Conservation (phyloP, 2,888 invertebrate genomes). For the Julus scandinavius region DNA sequence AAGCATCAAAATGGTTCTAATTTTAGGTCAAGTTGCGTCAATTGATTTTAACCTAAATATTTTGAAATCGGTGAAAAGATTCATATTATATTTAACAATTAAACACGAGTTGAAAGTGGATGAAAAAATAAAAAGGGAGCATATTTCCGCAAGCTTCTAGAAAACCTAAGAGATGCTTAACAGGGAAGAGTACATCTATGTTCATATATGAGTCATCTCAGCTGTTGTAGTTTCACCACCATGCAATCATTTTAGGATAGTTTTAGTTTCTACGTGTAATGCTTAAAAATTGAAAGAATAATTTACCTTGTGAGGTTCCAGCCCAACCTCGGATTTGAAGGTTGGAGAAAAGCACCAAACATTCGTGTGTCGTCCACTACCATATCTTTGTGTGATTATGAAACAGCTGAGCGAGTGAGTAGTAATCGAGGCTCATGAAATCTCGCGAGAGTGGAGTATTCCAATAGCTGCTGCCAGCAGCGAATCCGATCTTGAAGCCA, state of each 20-base stretch:
- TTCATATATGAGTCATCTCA: background rate
- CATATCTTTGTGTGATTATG: conserved; percentile 32
- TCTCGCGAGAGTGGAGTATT: background rate
- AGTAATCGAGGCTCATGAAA: background rate
- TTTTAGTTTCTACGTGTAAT: background rate
- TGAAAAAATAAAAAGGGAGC: background rate
- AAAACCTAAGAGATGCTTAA: background rate
- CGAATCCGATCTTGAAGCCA: background rate
- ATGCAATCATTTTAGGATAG: background rate
- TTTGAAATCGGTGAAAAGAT: background rate
- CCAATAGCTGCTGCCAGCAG: background rate
- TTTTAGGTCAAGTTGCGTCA: background rate
- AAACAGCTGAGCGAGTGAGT: conserved; percentile 40
- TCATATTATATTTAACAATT: no score
- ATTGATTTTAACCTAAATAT: background rate
- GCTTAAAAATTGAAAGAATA: background rate
- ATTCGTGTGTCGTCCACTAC: conserved; percentile 45
- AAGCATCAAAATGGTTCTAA: no score
- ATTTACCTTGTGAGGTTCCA: conserved; percentile 40
- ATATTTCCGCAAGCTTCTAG: background rate
- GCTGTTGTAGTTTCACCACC: background rate
- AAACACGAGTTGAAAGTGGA: background rate
- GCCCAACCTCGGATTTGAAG: conserved; percentile 40
- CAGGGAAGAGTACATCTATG: background rate
- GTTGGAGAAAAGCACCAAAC: conserved; percentile 43